Percentiles rank a stretch among this genome's conserved stretches.
Evolutionary conservation across 2,797 vertebrate species (phyloP).

Genomic region (Pteronotus mesoamericanus): DNA sequence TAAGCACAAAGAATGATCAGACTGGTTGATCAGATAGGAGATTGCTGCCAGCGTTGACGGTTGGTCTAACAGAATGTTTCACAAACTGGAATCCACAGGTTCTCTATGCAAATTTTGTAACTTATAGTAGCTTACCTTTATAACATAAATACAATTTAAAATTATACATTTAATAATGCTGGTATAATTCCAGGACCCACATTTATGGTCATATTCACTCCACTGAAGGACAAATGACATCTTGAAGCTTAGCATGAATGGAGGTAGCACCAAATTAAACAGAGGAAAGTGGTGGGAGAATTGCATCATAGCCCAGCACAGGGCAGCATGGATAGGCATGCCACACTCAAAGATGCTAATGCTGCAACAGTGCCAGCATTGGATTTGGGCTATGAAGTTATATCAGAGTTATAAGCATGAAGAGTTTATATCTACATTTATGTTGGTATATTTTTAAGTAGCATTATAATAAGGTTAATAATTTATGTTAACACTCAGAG

Average conservation of each 20-base stretch:
- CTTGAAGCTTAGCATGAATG: not conserved
- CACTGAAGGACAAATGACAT: not conserved
- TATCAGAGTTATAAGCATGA: not conserved
- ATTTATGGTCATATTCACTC: not conserved
- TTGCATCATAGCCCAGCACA: not conserved
- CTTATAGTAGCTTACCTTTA: not conserved
- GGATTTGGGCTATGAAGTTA: not conserved
- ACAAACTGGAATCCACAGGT: not conserved
- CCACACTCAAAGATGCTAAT: not conserved
- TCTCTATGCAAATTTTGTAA: not conserved
- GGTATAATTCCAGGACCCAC: not conserved
- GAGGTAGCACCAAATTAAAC: not conserved
- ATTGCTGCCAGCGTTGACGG: not conserved
- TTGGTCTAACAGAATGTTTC: not conserved
- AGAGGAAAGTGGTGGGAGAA: not conserved
- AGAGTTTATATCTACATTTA: not conserved
- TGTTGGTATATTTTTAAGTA: not conserved
- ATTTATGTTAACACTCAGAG: not conserved
- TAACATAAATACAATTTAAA: not conserved
- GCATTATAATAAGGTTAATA: not conserved
- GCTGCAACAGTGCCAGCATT: rapidly evolving
- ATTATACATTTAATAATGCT: not conserved
- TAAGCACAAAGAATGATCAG: not conserved
- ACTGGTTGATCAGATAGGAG: not conserved
- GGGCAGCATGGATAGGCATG: not conserved